These are phyloP conservation scores for Australoheros facetus DNA, from an alignment of 2,797 vertebrate species.

Conservation along the genomic window DNA sequence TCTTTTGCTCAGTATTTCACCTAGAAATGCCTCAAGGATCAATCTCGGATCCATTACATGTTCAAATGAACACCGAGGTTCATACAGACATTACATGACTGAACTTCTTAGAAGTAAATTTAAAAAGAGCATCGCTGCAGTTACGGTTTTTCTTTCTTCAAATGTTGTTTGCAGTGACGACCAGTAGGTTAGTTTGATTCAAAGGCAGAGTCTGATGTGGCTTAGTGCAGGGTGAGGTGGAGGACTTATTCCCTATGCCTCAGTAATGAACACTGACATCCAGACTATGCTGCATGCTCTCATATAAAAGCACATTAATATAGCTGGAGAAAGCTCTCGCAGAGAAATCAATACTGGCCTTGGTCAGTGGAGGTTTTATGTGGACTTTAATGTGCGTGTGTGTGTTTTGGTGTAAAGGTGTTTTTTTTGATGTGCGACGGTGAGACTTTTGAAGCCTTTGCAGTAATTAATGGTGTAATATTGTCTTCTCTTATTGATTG, in stretches of 20 bases:
- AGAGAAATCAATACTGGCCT: constrained; percentile 68
- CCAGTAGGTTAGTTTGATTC: constrained; percentile 24
- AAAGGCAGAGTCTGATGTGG: constrained; percentile 46
- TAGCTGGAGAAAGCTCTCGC: constrained; percentile 48
- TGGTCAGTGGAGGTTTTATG: constrained; percentile 10
- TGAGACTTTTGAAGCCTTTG: constrained; percentile 31
- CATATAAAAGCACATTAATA: constrained; percentile 63
- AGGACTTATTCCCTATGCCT: constrained; percentile 30
- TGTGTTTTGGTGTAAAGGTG: constrained; percentile 2
- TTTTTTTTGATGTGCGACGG: not conserved
- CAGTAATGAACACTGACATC: constrained; percentile 69
- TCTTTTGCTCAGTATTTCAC: not conserved
- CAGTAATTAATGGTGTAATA: constrained; percentile 63
- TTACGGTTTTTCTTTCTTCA: constrained; percentile 22
- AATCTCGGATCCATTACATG: not conserved
- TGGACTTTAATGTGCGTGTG: constrained; percentile 28
- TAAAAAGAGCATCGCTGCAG: not conserved
- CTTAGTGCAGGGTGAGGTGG: not conserved
- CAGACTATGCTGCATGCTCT: constrained; percentile 52
- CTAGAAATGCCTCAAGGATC: constrained; percentile 16
- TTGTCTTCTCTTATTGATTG: constrained; percentile 66
- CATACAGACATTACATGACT: not conserved
- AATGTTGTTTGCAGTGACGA: constrained; percentile 39
- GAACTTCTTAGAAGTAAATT: not conserved
- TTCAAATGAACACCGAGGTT: not conserved